These are phyloP conservation scores for Petromus typicus DNA, from an alignment of 2,113 vertebrate species.

Conservation along the genomic window DNA sequence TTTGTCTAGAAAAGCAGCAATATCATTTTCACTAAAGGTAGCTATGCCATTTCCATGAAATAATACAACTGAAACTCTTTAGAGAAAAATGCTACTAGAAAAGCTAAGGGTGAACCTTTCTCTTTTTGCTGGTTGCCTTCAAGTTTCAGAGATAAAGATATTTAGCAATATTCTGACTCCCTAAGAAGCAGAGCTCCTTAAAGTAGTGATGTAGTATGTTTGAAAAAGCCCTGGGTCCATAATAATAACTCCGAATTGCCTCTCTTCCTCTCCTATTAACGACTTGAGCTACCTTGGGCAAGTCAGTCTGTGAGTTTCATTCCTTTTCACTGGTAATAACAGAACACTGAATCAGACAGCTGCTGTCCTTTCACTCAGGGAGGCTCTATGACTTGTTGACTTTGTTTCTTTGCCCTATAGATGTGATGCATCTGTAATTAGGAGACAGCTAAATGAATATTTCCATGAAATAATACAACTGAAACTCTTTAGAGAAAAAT, in stretches of 20 bases:
- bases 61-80: constrained; percentile 59
- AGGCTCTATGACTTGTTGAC: background rate
- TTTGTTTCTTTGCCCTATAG: background rate
- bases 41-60: constrained; percentile 23
- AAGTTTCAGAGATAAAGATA: constrained; percentile 24
- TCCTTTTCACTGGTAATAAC: background rate
- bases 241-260: constrained; percentile 7
- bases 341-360: background rate
- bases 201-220: background rate
- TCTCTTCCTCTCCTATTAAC: background rate
- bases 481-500: background rate
- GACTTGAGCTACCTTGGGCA: constrained; percentile 1
- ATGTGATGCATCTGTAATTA: background rate
- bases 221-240: background rate
- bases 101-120: constrained; percentile 11
- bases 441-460: constrained; percentile 30
- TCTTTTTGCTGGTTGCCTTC: constrained; percentile 22
- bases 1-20: background rate
- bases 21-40: background rate
- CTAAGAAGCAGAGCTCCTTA: background rate
- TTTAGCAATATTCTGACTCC: background rate
- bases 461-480: background rate
- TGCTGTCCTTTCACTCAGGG: background rate
- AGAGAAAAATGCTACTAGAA: constrained; percentile 51
- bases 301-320: background rate